Percentiles rank a stretch among this genome's conserved stretches.
Conservation (phyloP, 2,113 vertebrate genomes). For the Saguinus imperator region DNA sequence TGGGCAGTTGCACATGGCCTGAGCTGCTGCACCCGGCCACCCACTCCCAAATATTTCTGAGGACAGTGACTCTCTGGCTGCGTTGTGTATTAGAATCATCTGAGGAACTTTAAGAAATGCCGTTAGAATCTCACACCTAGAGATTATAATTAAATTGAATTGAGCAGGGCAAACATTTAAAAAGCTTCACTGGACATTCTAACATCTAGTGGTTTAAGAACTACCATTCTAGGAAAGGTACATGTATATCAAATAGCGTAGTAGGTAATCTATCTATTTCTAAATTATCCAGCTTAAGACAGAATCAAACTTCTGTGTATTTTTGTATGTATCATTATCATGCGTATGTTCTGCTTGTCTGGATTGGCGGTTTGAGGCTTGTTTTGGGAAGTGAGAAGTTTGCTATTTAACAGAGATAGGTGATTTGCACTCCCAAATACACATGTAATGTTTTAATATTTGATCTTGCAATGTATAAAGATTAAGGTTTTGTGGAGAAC, state of each 20-base stretch:
- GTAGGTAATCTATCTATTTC: background rate
- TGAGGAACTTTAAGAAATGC: background rate
- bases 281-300: background rate
- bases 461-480: background rate
- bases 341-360: background rate
- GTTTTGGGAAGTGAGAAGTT: slow-evolving; percentile 19
- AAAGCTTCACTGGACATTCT: background rate
- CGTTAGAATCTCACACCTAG: background rate
- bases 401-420: slow-evolving; percentile 20
- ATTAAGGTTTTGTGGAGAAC: background rate
- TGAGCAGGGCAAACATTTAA: background rate
- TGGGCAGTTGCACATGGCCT: no score
- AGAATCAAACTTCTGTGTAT: background rate
- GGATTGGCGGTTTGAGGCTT: background rate
- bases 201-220: background rate
- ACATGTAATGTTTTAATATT: background rate
- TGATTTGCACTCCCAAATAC: background rate
- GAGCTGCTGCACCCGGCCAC: background rate
- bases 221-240: background rate
- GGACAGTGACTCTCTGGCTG: background rate
- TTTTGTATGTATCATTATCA: background rate
- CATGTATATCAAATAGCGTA: background rate
- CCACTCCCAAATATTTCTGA: background rate
- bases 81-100: background rate
- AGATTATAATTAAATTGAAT: slow-evolving; percentile 12